Evolutionary conservation across 2,797 vertebrate genomes (phyloP), one percentile per base, ranked within the genome.

Genomic region (Podarcis siculus): DNA sequence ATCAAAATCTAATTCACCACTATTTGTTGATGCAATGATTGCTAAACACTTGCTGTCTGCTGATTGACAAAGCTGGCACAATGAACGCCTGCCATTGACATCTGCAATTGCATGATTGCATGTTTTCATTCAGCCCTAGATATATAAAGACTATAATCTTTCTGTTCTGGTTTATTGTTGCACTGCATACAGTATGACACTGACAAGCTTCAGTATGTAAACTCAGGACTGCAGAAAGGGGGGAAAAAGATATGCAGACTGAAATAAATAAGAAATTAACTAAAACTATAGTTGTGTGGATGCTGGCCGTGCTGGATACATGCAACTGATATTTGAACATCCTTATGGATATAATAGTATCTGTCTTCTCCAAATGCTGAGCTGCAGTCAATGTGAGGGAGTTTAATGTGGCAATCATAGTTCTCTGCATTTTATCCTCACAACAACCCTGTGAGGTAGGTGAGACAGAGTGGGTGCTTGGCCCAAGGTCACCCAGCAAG

Each of bases 71-170:
- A 89, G 42, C 71, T 81, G 83, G 78, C 88, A 82, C 69, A 77
- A 69, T 19, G 13, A 86, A 82, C 10, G 78, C 61, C 61, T 67
- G 72, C 64, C 32, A 80, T 39, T 89, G 88, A 89, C 83, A 86
- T 67, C 83, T 55, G 45, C 61, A 80, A 77, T 69, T 89, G 61
- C 35, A 81, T 82, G 88, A 89, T 89, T 89, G 71, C 79, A 89
- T 86, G 83, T 82, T 89, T 89, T 82, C 72, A 58, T 77, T 89
- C 83, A 85, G 45, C 6, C 71, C 67, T 81, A 64, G 61, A 64
- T 64, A 8, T 67, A 39, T 82, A 77, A 89, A 89, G 83, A 76
- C 88, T 89, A 69, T 86, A 89, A 89, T 89, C 83, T 86, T 89
- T 77, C 78, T 89, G 72, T 86, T 85, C 71, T 13, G 3, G 45